Evolutionary conservation across 2,888 invertebrate species (phyloP).

Genomic region (Harpalus rufipes): DNA sequence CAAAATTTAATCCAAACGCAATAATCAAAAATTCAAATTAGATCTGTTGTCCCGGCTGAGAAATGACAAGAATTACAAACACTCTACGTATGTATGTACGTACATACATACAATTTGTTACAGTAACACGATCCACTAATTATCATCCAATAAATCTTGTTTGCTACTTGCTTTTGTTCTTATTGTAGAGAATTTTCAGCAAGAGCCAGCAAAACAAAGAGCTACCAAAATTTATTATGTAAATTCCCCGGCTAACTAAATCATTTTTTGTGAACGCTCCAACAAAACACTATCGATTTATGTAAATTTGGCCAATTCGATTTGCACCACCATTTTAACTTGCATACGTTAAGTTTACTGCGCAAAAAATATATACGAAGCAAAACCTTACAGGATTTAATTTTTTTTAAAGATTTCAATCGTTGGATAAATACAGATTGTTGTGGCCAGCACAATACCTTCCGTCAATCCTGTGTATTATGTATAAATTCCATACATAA

Average conservation of each 20-base stretch:
- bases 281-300: slow-evolving; percentile 6
- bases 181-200: too few species aligned
- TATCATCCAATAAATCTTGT: neutral
- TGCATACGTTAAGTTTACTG: neutral
- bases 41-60: too few species aligned
- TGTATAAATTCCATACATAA: too few species aligned
- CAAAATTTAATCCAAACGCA: too few species aligned
- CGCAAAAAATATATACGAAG: too few species aligned
- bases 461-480: too few species aligned
- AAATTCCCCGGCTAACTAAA: neutral
- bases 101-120: neutral
- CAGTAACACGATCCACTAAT: neutral
- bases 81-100: neutral
- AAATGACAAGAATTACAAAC: too few species aligned
- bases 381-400: too few species aligned
- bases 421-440: too few species aligned
- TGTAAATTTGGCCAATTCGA: neutral
- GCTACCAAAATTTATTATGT: neutral
- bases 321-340: neutral
- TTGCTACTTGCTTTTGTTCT: neutral
- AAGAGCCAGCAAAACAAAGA: neutral
- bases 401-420: too few species aligned
- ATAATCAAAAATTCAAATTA: too few species aligned
- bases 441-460: too few species aligned
- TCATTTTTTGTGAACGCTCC: neutral